These are phyloP conservation scores for Callospermophilus lateralis DNA, from an alignment of 2,113 vertebrate genomes.

Conservation along the genomic window DNA sequence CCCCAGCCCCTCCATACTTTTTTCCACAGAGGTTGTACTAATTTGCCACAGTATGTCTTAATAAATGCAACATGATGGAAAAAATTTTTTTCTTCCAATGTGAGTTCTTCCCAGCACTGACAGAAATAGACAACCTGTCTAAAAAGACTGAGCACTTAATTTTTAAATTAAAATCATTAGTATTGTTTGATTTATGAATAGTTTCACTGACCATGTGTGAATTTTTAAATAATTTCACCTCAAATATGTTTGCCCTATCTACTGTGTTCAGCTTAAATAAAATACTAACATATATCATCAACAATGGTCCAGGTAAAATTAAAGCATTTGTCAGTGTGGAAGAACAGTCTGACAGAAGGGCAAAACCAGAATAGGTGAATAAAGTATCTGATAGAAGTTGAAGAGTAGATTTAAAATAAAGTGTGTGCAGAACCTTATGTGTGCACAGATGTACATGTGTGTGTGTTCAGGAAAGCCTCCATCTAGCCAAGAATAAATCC, in stretches of 20 bases:
- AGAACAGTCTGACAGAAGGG: not conserved
- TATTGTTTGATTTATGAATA: constrained; percentile 8
- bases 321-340: not conserved
- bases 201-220: not conserved
- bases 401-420: constrained; percentile 49
- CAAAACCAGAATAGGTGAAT: not conserved
- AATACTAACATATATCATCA: not conserved
- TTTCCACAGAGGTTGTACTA: too few relatives aligned
- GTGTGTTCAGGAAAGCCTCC: not conserved
- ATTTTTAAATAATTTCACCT: constrained; percentile 45
- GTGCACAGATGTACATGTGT: not conserved
- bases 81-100: not conserved
- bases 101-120: not conserved
- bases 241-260: not conserved
- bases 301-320: constrained; percentile 13
- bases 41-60: not conserved
- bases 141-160: not conserved
- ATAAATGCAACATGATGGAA: not conserved
- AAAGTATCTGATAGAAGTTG: not conserved
- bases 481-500: constrained; percentile 37
- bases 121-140: not conserved
- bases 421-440: not conserved
- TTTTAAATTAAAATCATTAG: constrained; percentile 20
- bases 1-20: too few relatives aligned
- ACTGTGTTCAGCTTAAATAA: constrained; percentile 19